phyloP scores from a whole-genome alignment of 2,797 vertebrate species.

The Melopsittacus undulatus region DNA sequence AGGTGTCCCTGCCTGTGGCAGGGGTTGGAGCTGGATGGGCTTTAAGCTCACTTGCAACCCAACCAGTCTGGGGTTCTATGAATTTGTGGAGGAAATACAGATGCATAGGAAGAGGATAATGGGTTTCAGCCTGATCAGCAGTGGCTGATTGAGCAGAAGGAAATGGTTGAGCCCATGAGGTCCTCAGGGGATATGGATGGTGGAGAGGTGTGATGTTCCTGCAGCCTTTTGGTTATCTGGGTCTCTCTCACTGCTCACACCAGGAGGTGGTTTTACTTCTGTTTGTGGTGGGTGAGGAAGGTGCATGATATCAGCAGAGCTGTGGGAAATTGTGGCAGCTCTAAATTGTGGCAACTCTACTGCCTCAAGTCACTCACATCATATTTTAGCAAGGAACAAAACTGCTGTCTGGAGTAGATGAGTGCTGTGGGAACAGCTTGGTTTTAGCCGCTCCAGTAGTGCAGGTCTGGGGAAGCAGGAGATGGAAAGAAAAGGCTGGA shows the following conservation, averaged over 20 bases:
- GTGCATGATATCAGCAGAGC: background rate
- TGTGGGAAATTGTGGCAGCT: background rate
- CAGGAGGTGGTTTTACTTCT: background rate
- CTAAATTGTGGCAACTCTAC: background rate
- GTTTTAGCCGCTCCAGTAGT: background rate
- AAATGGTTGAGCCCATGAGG: accelerated
- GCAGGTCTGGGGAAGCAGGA: background rate
- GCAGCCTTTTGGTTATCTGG: background rate
- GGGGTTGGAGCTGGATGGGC: background rate
- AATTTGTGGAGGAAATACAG: background rate
- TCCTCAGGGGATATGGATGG: background rate
- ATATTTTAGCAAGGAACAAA: background rate
- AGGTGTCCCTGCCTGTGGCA: no score
- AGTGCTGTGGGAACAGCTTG: slow-evolving; percentile 25
- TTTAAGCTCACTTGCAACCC: background rate
- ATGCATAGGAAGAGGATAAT: background rate
- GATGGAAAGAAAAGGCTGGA: background rate
- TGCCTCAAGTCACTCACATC: background rate
- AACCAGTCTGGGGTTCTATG: background rate
- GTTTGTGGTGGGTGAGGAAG: background rate
- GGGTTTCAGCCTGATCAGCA: background rate
- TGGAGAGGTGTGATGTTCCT: background rate
- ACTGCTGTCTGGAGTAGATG: background rate
- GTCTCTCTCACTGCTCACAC: background rate
- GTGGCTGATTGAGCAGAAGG: background rate